Base-by-base conservation (phyloP, 1,140 invertebrate species). In the Drosophila kurseongensis region DNA sequence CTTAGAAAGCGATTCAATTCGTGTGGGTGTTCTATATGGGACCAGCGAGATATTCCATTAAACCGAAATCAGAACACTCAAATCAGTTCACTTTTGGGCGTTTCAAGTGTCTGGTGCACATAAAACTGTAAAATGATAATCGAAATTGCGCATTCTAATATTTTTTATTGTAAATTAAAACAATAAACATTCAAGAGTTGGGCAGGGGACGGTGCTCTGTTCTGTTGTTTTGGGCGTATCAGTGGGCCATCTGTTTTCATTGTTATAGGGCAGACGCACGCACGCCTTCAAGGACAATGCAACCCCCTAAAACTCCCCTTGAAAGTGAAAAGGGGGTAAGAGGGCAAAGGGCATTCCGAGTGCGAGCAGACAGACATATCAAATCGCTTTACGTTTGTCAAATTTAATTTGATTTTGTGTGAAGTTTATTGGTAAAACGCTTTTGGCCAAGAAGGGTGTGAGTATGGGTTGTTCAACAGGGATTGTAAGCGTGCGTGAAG, bases 351-450 rank as follows among this genome's bases (percentile, higher is more conserved):
- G 7, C 45, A 23, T 5, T 41, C 2, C 13, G 32, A 44, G 45
- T 16, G 52, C 38, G 36, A 41, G 51, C 57, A 71, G 65, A 68
- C 65, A 71, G 85, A 82, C 83, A 80, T 88, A 88, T 88, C 84
- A 88, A 89, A 78, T 84, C 77, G 80, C 71, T 89, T 90, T 84
- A 89, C 80, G 77, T 89, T 89, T 89, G 84, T 90, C 80, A 89
- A 89, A 89, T 84, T 90, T 90, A 89, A 89, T 89, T 89, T 89
- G 84, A 89, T 89, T 89, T 89, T 89, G 84, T 89, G 84, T 89
- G 85, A 89, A 90, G 84, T 84, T 89, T 89, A 89, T 89, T 84
- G 84, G 85, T 66, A 85, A 89, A 90, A 89, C 84, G 84, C 23
- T 89, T 89, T 90, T 77, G 75, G 66, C 66, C 51, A 56, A 45